These are phyloP conservation scores for Limosa lapponica DNA, from an alignment of 2,797 vertebrate genomes.

Conservation along the genomic window DNA sequence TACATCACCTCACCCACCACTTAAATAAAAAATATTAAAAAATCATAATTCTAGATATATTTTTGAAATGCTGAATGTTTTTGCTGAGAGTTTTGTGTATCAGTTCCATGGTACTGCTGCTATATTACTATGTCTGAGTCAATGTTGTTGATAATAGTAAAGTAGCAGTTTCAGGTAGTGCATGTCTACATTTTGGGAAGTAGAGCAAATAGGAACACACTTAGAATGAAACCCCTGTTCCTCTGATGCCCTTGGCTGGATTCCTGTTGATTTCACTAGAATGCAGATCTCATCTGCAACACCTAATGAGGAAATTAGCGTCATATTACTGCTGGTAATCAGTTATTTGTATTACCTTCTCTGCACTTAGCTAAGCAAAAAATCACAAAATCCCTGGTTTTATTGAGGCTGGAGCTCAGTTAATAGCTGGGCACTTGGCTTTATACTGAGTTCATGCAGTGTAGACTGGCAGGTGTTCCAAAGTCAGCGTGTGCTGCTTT, in stretches of 20 bases:
- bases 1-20: not conserved
- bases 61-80: not conserved
- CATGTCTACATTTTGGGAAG: not conserved
- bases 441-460: not conserved
- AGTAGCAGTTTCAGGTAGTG: not conserved
- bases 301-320: not conserved
- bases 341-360: not conserved
- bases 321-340: not conserved
- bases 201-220: accelerated
- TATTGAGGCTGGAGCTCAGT: not conserved
- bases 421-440: not conserved
- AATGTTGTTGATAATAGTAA: not conserved
- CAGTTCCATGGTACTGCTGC: not conserved
- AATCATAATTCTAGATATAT: not conserved
- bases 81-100: not conserved
- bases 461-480: not conserved
- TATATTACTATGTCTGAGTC: not conserved
- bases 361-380: not conserved
- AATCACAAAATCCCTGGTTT: not conserved
- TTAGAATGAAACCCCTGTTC: not conserved
- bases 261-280: not conserved
- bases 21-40: not conserved
- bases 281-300: not conserved
- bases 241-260: not conserved
- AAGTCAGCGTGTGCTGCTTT: not conserved